Conservation (phyloP, 92 coral and sea anemone genomes). For the Parazoanthus darwini region DNA sequence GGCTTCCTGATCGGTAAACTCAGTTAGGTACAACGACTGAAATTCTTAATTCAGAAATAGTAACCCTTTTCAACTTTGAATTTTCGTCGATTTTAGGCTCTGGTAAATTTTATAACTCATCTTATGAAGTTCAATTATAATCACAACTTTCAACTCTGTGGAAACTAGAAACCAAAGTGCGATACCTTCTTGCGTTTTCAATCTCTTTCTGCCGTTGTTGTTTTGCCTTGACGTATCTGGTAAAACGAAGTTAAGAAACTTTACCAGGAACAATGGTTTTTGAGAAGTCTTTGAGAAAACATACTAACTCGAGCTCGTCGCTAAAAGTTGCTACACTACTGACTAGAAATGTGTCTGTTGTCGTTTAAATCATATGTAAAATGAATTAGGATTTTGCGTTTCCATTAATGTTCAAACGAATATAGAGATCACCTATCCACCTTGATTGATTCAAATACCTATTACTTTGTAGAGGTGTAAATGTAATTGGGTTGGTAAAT, state of each 20-base stretch:
- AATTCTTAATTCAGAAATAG: too few relatives aligned
- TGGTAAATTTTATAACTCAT: too few relatives aligned
- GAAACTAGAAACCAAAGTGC: background rate
- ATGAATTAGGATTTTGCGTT: background rate
- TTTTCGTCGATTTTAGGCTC: too few relatives aligned
- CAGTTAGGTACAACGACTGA: too few relatives aligned
- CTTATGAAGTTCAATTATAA: background rate
- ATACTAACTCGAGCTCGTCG: background rate
- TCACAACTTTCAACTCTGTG: background rate
- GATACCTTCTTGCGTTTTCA: constrained; percentile 79
- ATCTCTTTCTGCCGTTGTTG: constrained; percentile 83
- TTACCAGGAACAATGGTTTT: background rate
- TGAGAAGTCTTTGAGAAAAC: background rate
- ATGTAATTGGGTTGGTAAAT: too few relatives aligned
- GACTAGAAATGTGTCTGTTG: background rate
- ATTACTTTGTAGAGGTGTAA: too few relatives aligned
- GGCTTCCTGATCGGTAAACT: too few relatives aligned
- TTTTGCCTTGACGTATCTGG: constrained; percentile 89
- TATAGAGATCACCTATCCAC: too few relatives aligned
- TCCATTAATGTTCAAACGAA: too few relatives aligned
- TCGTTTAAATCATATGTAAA: background rate
- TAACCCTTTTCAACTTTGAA: too few relatives aligned
- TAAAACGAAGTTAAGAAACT: constrained; percentile 26
- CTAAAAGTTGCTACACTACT: background rate
- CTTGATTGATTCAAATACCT: too few relatives aligned